Evolutionary conservation across 2,797 vertebrate species (phyloP).

Genomic region (Acestrorhynchus altus): DNA sequence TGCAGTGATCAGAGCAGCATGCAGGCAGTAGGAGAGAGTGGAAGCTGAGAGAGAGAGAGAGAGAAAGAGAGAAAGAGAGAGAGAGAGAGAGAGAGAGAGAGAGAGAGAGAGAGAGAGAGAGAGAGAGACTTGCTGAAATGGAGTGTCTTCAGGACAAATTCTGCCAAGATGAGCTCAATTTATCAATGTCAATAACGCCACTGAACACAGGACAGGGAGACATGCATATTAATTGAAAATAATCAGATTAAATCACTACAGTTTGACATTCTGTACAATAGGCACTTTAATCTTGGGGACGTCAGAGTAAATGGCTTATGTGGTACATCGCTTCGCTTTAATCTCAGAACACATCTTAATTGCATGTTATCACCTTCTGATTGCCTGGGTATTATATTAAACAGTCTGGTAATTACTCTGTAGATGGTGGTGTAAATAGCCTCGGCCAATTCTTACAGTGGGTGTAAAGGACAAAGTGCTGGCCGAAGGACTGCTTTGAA

Average conservation of each 20-base stretch:
- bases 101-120: slow-evolving; percentile 55
- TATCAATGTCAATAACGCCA: slow-evolving; percentile 93
- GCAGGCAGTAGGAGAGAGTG: not conserved
- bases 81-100: slow-evolving; percentile 3
- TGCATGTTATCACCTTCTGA: slow-evolving; percentile 99
- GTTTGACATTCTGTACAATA: slow-evolving; percentile 96
- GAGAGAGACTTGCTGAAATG: slow-evolving; percentile 89
- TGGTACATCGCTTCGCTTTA: slow-evolving; percentile 82
- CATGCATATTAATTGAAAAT: slow-evolving; percentile 99
- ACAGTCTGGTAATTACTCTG: slow-evolving; percentile 99
- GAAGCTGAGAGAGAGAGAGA: too few relatives aligned
- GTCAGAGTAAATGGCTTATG: slow-evolving; percentile 76
- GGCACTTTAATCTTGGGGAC: slow-evolving; percentile 96
- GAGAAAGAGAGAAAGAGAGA: slow-evolving; percentile 13
- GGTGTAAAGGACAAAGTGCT: slow-evolving; percentile 70
- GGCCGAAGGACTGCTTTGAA: slow-evolving; percentile 78
- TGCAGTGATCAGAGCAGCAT: slow-evolving; percentile 37
- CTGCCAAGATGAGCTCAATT: slow-evolving; percentile 92
- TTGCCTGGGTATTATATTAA: slow-evolving; percentile 99
- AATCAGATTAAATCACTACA: slow-evolving; percentile 96
- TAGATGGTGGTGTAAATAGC: slow-evolving; percentile 98
- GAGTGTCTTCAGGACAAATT: slow-evolving; percentile 89
- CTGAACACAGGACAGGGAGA: slow-evolving; percentile 85
- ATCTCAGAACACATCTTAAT: slow-evolving; percentile 98
- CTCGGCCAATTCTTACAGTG: slow-evolving; percentile 83